Base-by-base conservation (phyloP, 2,888 invertebrate genomes). In the Orthosia gracilis region DNA sequence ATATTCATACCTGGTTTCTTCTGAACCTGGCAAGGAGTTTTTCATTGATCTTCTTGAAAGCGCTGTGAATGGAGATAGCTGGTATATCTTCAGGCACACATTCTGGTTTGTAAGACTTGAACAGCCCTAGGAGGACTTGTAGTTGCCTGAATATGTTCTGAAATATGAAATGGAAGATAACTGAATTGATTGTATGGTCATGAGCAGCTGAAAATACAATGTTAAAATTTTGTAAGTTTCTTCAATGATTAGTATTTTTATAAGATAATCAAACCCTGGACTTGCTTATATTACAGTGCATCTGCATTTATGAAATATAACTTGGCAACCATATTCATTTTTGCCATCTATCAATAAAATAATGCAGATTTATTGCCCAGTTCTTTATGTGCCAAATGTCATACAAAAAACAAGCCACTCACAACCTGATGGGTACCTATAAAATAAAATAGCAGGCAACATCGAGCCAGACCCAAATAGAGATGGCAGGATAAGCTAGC, bases 71-170 rank as follows among this genome's bases (percentile, higher is more conserved):
- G 2, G 96, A 94, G 55, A 96, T 92, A 2, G 94, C 94, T 0
- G 96, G 95, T 0, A 96, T 84, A 80, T 94, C 92, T 79, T 96
- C 96, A 0, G 96, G 96, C 2, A 96, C 96, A 91, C 92, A 94
- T 80, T 96, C 96, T 0, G 96, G 96, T 82, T 92, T 95, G 84
- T 95, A 96, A 0, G 96, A 95, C 85, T 96, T 96, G 85, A 95
- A 96, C 55, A 96, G 85, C 0, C 95, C 94, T 18, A 96, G 83
- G 11, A 96, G 80, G 0, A 95, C 95, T 90, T 94, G 94, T 1
- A 96, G 83, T 78, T 96, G 95, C 21, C 94, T 91, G 58, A 86
- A 91, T 88, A 94, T 88, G 73, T 91, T 94, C 96, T 96, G 91
- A 17, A 93, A 90, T 64, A 59, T 2, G 59, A 50, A 63, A 55